A percentile compares a stretch with the other conserved stretches of the same genome.
Evolutionary conservation across 2,888 invertebrate genomes (phyloP).

Genomic region (Acleris cristana): DNA sequence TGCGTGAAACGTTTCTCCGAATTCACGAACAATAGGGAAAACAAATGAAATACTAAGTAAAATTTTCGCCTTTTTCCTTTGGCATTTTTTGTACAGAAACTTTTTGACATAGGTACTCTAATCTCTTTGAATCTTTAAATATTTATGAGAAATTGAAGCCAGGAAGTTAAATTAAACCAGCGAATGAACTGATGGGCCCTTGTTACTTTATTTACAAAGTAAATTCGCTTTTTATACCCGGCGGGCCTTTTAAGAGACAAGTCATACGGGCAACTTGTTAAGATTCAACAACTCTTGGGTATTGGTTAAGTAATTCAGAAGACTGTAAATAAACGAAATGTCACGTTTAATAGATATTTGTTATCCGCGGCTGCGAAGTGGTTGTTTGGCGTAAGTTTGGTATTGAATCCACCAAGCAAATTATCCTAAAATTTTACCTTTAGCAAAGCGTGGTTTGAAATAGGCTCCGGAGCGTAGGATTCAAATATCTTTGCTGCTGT

Average conservation of each 20-base stretch:
- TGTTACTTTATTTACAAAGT: not conserved
- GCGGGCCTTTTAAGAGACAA: not conserved
- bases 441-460: too few species aligned
- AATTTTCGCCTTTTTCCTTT: constrained; percentile 14
- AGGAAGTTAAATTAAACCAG: not conserved
- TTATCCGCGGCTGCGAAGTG: too few species aligned
- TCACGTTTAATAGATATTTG: too few species aligned
- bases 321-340: too few species aligned
- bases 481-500: too few species aligned
- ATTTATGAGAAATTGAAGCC: constrained; percentile 8
- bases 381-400: too few species aligned
- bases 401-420: too few species aligned
- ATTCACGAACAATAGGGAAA: constrained; percentile 22
- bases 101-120: constrained; percentile 13
- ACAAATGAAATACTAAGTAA: constrained; percentile 22
- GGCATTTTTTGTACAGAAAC: constrained; percentile 16
- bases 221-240: not conserved
- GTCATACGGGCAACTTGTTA: not conserved
- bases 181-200: not conserved
- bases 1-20: constrained; percentile 8
- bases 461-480: too few species aligned
- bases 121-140: constrained; percentile 23
- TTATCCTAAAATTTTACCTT: too few species aligned
- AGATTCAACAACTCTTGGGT: too few species aligned
- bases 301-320: too few species aligned